Base-by-base conservation (phyloP, 2,797 vertebrate genomes). In the Dryobates pubescens region DNA sequence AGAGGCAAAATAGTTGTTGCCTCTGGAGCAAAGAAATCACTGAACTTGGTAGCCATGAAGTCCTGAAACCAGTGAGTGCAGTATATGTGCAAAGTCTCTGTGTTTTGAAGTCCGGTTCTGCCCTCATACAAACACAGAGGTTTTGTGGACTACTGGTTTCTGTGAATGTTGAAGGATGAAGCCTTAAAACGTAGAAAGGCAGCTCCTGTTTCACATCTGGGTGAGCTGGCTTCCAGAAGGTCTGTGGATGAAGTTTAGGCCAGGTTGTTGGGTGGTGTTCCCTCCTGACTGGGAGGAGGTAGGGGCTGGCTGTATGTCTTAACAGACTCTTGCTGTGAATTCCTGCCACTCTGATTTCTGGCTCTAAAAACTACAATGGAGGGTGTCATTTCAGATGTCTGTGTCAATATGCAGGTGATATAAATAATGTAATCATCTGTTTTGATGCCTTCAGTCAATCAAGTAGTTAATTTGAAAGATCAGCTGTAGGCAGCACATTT, bases 281-380 rank as follows among this genome's bases (percentile, higher is more conserved):
- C 61, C 29, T 56, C 13, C 19, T 2, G 5, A 10, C 0, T 20
- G 36, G 41, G 51, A 84, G 58, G 27, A 71, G 27, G 0, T 2
- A 17, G 7, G 10, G 27, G 9, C 22, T 49, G 27, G 10, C 27
- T 54, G n/a, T 36, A 30, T 68, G 2, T 82, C 82, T 74, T 62
- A 75, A 75, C n/a, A 67, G 75, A 78, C 53, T 41, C 58, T 36
- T 71, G 3, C 24, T 20, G 8, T 32, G 41, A 72, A 62, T 68
- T 87, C 38, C 30, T 85, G 32, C 19, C n/a, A 45, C 22, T 73
- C 36, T 43, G 16, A 64, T 72, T 86, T 80, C 29, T 91, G 56
- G 32, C 65, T 17, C 27, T 4, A 62, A 65, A 70, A 90, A 59
- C 38, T 73, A 10, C 32, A 68, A 47, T 34, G 65, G 65, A 91